These are phyloP conservation scores for Adelges cooleyi DNA, from an alignment of 1,140 invertebrate species.

Conservation along the genomic window DNA sequence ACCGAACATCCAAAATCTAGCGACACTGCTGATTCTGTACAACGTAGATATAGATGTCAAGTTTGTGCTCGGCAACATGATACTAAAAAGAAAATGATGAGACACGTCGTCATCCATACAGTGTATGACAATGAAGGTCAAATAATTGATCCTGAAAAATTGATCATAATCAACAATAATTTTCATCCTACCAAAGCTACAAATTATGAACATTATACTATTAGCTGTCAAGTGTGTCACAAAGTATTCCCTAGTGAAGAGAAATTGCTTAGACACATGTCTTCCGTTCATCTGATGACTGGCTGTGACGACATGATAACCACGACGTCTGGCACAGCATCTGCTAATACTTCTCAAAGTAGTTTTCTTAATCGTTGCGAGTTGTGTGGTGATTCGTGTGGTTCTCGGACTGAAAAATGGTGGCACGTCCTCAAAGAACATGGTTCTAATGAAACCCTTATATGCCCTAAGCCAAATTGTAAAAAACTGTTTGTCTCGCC, in stretches of 20 bases:
- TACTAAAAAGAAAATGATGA: conserved; percentile 45
- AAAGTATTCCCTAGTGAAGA: conserved; percentile 43
- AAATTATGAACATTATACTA: conserved; percentile 21
- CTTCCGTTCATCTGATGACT: conserved; percentile 39
- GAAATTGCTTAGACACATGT: conserved; percentile 42
- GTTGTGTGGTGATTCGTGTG: conserved; percentile 42
- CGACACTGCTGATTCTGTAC: conserved; percentile 31
- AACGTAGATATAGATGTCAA: conserved; percentile 39
- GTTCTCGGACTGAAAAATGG: conserved; percentile 45
- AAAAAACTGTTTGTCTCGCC: conserved; percentile 44
- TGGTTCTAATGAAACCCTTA: conserved; percentile 38
- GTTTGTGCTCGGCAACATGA: conserved; percentile 49
- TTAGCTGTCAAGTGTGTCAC: conserved; percentile 41
- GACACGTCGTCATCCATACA: conserved; percentile 47
- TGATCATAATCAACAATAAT: conserved; percentile 42
- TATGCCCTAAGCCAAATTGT: conserved; percentile 40
- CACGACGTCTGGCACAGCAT: neutral
- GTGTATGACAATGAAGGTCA: conserved; percentile 38
- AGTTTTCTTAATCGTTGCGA: conserved; percentile 44
- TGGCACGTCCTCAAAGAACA: conserved; percentile 42
- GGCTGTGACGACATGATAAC: conserved; percentile 23
- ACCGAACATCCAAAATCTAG: conserved; percentile 38
- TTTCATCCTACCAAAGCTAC: conserved; percentile 26
- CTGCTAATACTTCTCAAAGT: conserved; percentile 29
- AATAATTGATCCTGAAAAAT: conserved; percentile 42